Evolutionary conservation across 2,113 vertebrate genomes (phyloP).

Genomic region (Synodontis membranacea): DNA sequence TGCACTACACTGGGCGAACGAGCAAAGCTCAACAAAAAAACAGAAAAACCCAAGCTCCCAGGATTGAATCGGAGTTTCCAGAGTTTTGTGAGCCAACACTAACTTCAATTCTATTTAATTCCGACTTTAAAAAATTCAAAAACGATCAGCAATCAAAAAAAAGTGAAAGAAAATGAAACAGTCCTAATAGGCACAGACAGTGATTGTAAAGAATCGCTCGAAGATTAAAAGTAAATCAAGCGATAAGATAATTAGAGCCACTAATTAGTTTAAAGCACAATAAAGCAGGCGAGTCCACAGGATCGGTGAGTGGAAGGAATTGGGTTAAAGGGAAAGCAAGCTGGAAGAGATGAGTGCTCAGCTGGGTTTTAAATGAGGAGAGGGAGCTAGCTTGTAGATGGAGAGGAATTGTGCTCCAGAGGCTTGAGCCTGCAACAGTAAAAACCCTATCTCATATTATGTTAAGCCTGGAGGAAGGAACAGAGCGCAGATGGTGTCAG

Average conservation of each 20-base stretch:
- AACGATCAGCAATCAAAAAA: background rate
- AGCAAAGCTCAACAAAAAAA: background rate
- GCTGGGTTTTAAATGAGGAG: constrained; percentile 21
- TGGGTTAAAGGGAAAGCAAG: constrained; percentile 5
- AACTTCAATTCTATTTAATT: background rate
- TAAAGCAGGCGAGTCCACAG: constrained; percentile 19
- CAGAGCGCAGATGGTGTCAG: constrained; percentile 28
- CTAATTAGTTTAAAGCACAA: constrained; percentile 33
- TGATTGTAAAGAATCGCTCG: background rate
- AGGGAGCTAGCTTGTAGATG: constrained; percentile 15
- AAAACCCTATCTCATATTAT: constrained; percentile 9
- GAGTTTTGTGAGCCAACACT: background rate
- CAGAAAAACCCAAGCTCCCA: background rate
- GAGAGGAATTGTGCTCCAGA: constrained; percentile 25
- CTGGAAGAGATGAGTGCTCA: constrained; percentile 21
- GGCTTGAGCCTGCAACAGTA: constrained; percentile 2
- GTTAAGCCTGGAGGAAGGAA: constrained; percentile 13
- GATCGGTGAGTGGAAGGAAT: constrained; percentile 24
- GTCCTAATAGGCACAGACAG: constrained; percentile 12
- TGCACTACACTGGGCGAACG: background rate
- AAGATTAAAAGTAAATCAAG: constrained; percentile 36
- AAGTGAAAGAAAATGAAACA: background rate
- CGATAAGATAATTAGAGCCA: constrained; percentile 28
- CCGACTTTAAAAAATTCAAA: background rate
- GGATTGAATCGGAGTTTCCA: background rate